Percentiles rank a stretch among this genome's conserved stretches.
phyloP scores from a whole-genome alignment of 2,888 invertebrate genomes.

The Exocentrus adspersus region DNA sequence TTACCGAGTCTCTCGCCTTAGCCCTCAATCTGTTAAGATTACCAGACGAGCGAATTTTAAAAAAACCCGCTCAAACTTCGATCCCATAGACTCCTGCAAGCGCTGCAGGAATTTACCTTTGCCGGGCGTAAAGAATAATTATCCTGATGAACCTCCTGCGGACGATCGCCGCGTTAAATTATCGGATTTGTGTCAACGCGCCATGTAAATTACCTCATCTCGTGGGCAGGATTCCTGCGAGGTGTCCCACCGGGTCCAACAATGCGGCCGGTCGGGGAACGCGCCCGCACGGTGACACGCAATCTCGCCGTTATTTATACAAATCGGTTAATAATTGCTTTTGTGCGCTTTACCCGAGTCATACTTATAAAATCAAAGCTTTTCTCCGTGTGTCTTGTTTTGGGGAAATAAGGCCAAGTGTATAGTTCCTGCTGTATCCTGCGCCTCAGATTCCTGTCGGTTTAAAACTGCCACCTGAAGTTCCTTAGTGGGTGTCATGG shows the following conservation, averaged over 20 bases:
- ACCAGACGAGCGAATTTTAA: no score
- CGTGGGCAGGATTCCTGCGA: conserved; percentile 41
- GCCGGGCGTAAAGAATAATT: conserved; percentile 39
- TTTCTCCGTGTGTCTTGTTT: no score
- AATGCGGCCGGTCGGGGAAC: conserved; percentile 29
- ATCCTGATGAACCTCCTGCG: conserved; percentile 52
- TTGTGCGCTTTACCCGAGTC: conserved; percentile 1
- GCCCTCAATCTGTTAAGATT: no score
- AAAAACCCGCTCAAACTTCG: no score
- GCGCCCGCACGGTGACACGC: conserved; percentile 11
- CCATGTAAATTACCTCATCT: conserved; percentile 51
- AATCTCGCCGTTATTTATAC: conserved; percentile 28
- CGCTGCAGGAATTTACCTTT: conserved; percentile 32
- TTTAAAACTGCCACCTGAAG: no score
- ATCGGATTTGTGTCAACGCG: conserved; percentile 56
- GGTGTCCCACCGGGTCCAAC: conserved; percentile 37
- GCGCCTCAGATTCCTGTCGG: no score
- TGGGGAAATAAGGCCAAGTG: no score
- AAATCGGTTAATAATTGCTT: conserved; percentile 33
- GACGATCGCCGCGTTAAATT: conserved; percentile 51
- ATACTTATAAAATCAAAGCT: no score
- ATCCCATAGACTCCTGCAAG: no score
- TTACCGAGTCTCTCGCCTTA: no score
- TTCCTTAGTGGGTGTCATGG: no score
- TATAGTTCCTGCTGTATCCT: no score